Conservation (phyloP, 2,113 vertebrate genomes). For the Oceanodroma tethys region DNA sequence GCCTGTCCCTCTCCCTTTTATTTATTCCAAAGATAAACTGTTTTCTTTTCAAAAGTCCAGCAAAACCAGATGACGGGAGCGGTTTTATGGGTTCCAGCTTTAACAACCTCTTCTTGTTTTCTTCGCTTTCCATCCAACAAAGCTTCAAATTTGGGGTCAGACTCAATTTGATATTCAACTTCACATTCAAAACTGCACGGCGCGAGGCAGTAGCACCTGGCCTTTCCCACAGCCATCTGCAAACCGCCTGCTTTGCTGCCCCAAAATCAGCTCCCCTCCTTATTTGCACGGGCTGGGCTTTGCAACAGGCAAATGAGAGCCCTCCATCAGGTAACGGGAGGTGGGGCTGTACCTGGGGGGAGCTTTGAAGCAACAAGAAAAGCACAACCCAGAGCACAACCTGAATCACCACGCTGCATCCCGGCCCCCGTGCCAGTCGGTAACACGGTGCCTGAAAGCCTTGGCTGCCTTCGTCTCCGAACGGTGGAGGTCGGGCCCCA, state of each 20-base stretch:
- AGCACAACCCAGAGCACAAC: neutral
- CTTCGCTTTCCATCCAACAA: neutral
- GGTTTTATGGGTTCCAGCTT: neutral
- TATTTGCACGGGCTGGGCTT: constrained; percentile 28
- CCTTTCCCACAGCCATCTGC: neutral
- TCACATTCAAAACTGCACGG: neutral
- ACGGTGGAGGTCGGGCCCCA: neutral
- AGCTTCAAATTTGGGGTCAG: neutral
- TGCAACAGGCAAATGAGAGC: neutral
- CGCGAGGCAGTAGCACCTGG: neutral
- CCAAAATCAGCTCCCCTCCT: neutral
- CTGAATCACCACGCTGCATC: neutral
- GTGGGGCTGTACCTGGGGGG: neutral
- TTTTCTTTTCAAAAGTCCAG: constrained; percentile 5
- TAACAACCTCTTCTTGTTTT: neutral
- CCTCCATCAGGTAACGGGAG: neutral
- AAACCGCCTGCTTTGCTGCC: neutral
- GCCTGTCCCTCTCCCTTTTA: neutral
- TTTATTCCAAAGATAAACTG: constrained; percentile 57
- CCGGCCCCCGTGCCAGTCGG: rapidly evolving
- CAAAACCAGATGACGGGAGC: neutral
- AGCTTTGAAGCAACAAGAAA: neutral
- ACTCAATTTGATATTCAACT: neutral
- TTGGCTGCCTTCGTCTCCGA: rapidly evolving
- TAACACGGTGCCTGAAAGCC: neutral